Evolutionary conservation across 2,113 vertebrate genomes (phyloP).

Genomic region (Elephas maximus): DNA sequence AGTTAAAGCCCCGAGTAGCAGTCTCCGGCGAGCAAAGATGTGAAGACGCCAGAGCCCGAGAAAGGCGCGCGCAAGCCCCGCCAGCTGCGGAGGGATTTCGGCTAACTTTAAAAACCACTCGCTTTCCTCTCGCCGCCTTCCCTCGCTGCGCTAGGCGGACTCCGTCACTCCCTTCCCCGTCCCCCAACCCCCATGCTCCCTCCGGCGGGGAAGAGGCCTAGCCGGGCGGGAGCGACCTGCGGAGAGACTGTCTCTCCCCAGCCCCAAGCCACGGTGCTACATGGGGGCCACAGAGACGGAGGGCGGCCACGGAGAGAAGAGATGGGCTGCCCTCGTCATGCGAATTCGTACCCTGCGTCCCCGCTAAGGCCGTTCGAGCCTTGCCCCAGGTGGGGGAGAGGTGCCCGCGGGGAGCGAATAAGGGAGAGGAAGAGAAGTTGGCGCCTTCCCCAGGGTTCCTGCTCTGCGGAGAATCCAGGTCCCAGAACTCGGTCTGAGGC

Average conservation of each 20-base stretch:
- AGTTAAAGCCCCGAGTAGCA: conserved; percentile 55
- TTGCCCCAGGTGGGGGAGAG: not conserved
- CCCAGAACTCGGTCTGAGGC: conserved; percentile 65
- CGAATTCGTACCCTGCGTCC: conserved; percentile 20
- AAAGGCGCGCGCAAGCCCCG: conserved; percentile 55
- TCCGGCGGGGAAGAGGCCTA: not conserved
- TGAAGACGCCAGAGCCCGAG: not conserved
- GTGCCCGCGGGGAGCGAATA: not conserved
- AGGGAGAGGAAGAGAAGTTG: conserved; percentile 65
- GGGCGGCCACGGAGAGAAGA: not conserved
- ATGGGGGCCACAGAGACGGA: not conserved
- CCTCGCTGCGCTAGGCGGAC: not conserved
- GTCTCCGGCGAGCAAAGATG: not conserved
- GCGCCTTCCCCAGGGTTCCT: conserved; percentile 63
- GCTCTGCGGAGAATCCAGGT: conserved; percentile 48
- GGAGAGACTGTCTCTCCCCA: not conserved
- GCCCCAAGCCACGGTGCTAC: not conserved
- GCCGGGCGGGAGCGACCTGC: not conserved
- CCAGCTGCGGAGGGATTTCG: conserved; percentile 77
- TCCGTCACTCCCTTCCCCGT: not conserved
- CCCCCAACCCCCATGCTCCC: not conserved
- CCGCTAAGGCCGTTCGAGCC: not conserved
- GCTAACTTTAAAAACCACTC: conserved; percentile 77
- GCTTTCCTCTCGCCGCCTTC: not conserved
- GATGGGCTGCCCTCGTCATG: not conserved